Base-by-base conservation (phyloP, 2,797 vertebrate species). In the Poecilia gillii region DNA sequence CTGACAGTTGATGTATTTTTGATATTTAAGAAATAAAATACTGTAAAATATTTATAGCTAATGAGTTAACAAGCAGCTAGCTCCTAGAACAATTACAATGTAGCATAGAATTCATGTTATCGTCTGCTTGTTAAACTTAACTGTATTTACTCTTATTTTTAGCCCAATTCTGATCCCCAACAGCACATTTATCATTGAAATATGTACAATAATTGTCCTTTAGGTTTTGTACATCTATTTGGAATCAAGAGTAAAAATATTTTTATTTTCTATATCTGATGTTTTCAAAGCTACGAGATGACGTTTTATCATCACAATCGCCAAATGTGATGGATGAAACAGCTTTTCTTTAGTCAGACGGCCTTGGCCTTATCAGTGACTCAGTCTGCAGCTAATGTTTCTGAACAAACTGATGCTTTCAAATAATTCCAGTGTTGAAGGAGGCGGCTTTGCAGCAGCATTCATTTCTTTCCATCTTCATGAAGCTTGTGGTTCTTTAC, bases 341-440 rank as follows among this genome's bases (percentile, higher is more conserved):
- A 18, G 39, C 25, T 70, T 70, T 18, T 43, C 33, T 45, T 23
- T n/a, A n/a, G 39, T 70, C 23, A n/a, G 66, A 25, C 1, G 23
- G 39, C 66, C 66, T 45, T 45, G 66, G 66, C 39, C 41, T 70
- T 12, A 43, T 45, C 66, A n/a, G 39, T 70, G 66, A 70, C 39
- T 70, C 64, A 68, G 39, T 70, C 66, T 70, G 66, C 11, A 14
- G 6, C 62, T 20, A 20, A 6, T 43, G 41, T 45, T 70, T n/a
- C 66, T 70, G 39, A 45, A 45, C 66, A n/a, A 45, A 45, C 41
- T 13, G 23, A n/a, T 41, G 66, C 66, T 70, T 70, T 70, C 66
- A 70, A 45, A 70, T 25, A 6, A 70, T 13, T 45, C 25, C 39
- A 13, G 39, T n/a, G 39, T 70, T 6, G 23, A 16, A 14, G 25